Evolutionary conservation across 2,888 invertebrate species (phyloP).

Genomic region (Mechanitis messenoides): DNA sequence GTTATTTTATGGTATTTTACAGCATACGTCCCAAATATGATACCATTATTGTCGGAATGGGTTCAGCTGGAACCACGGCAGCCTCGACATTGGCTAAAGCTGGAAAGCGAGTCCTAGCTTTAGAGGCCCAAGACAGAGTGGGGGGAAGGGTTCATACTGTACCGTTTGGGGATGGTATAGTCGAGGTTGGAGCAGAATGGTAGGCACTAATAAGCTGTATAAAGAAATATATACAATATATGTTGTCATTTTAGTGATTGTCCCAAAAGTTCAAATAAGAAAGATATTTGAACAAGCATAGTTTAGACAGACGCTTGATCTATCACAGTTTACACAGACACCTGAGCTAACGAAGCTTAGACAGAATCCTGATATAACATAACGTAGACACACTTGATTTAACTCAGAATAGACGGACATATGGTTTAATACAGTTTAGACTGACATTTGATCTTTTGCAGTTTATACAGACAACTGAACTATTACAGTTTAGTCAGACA

Average conservation of each 20-base stretch:
- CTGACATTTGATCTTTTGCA: no score
- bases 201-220: conserved; percentile 29
- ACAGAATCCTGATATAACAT: no score
- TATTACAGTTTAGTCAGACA: no score
- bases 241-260: background rate
- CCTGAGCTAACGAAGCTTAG: no score
- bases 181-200: conserved; percentile 64
- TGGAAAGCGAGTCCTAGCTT: conserved; percentile 46
- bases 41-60: conserved; percentile 53
- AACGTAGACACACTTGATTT: no score
- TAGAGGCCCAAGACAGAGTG: conserved; percentile 49
- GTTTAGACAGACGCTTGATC: no score
- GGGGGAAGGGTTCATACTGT: conserved; percentile 46
- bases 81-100: conserved; percentile 44
- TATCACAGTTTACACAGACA: no score
- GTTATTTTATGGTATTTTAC: background rate
- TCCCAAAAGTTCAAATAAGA: background rate
- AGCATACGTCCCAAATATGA: conserved; percentile 38
- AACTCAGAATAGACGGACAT: no score
- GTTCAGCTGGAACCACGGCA: conserved; percentile 48
- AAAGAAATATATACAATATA: background rate
- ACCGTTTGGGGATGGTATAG: conserved; percentile 50
- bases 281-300: no score
- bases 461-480: no score
- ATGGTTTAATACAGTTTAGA: no score